Conservation (phyloP, 2,797 vertebrate genomes). For the Podarcis lilfordi region DNA sequence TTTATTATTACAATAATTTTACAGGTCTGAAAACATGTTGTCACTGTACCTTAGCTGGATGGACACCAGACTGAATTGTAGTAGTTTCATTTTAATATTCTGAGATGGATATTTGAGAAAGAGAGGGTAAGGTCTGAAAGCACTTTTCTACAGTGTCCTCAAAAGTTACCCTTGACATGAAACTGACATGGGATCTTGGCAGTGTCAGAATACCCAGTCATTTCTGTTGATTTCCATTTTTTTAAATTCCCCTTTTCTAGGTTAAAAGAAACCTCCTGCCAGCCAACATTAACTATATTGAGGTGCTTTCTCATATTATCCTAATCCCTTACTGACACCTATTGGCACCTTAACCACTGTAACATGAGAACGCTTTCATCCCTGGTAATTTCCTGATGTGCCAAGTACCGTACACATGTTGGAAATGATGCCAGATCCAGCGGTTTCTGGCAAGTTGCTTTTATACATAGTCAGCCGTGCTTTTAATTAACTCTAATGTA, state of each 20-base stretch:
- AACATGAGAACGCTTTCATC: conserved; percentile 8
- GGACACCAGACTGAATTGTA: background rate
- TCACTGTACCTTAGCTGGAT: background rate
- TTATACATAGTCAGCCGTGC: background rate
- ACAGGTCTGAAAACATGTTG: background rate
- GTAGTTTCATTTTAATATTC: background rate
- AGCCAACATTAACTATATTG: background rate
- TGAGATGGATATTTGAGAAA: background rate
- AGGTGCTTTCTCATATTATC: background rate
- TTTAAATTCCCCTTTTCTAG: background rate
- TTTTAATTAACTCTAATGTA: conserved; percentile 21
- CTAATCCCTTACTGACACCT: background rate
- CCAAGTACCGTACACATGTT: background rate
- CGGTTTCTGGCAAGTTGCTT: conserved; percentile 14
- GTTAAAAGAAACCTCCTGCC: background rate
- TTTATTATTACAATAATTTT: background rate
- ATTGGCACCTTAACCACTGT: conserved; percentile 29
- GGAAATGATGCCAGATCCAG: conserved; percentile 3
- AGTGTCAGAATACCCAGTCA: background rate
- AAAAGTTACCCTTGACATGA: background rate
- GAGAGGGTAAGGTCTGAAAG: background rate
- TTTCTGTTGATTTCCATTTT: background rate
- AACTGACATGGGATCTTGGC: background rate
- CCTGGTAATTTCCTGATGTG: conserved; percentile 21
- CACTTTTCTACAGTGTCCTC: background rate